Evolutionary conservation across 2,888 invertebrate genomes (phyloP).

Genomic region (Carterocephalus palaemon): DNA sequence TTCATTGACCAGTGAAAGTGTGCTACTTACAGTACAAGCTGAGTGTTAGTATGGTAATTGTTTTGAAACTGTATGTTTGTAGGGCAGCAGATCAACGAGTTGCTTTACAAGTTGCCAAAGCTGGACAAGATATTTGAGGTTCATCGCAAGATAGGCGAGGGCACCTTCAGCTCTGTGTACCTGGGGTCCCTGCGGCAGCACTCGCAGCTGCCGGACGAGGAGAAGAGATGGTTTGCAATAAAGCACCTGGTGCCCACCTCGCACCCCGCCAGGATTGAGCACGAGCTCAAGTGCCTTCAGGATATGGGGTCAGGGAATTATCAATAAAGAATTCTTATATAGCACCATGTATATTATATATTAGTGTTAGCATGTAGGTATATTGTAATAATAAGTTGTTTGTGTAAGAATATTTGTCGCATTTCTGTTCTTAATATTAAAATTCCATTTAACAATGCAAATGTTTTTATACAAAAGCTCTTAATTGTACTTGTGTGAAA

Average conservation of each 20-base stretch:
- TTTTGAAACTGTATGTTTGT: conserved; percentile 29
- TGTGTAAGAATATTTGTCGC: too few species aligned
- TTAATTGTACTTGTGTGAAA: too few species aligned
- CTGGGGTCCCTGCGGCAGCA: conserved; percentile 83
- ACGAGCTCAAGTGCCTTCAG: conserved; percentile 88
- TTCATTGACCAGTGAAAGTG: too few species aligned
- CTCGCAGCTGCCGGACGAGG: conserved; percentile 48
- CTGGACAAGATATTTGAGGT: conserved; percentile 82
- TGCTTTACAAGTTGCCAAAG: conserved; percentile 77
- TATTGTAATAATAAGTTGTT: too few species aligned
- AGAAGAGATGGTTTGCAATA: conserved; percentile 85
- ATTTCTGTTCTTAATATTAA: too few species aligned
- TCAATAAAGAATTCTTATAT: too few species aligned
- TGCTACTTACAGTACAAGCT: too few species aligned
- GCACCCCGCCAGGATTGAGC: conserved; percentile 88
- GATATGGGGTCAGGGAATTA: conserved; percentile 82
- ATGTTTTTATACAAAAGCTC: not conserved
- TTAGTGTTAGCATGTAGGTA: too few species aligned
- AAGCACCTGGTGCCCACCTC: conserved; percentile 93
- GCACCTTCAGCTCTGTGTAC: conserved; percentile 93
- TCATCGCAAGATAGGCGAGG: conserved; percentile 87
- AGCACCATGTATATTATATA: too few species aligned
- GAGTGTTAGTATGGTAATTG: too few species aligned
- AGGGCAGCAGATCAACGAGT: conserved; percentile 64
- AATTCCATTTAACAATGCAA: too few species aligned